A percentile compares a stretch with the other conserved stretches of the same genome.
phyloP scores from a whole-genome alignment of 2,797 vertebrate genomes.

The Synanceia verrucosa region DNA sequence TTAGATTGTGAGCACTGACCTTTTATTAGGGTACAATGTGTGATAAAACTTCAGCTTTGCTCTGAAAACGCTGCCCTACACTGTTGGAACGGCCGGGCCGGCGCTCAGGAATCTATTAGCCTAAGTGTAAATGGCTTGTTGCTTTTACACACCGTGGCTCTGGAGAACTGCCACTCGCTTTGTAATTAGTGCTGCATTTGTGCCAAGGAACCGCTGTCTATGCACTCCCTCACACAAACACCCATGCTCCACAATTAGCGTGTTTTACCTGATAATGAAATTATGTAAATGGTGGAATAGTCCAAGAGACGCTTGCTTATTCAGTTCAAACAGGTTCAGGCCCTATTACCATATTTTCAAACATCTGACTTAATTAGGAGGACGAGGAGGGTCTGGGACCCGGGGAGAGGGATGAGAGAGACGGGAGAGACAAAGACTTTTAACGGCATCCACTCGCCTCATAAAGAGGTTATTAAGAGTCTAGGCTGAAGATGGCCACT shows the following conservation, averaged over 20 bases:
- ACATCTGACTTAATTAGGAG: constrained; percentile 99
- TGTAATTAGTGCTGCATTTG: constrained; percentile 96
- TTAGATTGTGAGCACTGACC: constrained; percentile 56
- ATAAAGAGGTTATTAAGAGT: constrained; percentile 99
- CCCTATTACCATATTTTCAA: constrained; percentile 98
- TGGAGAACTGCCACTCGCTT: constrained; percentile 89
- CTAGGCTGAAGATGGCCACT: constrained; percentile 89
- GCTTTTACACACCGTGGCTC: constrained; percentile 67
- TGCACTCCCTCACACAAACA: constrained; percentile 82
- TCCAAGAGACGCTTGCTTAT: constrained; percentile 87
- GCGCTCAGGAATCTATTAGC: constrained; percentile 78
- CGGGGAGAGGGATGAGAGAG: constrained; percentile 83
- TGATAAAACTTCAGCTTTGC: constrained; percentile 67
- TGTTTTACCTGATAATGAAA: constrained; percentile 99
- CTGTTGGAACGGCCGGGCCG: constrained; percentile 57
- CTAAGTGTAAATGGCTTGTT: constrained; percentile 75
- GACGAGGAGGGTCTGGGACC: constrained; percentile 92
- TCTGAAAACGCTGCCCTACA: constrained; percentile 65
- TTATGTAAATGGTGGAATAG: constrained; percentile 92
- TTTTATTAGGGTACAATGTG: constrained; percentile 75
- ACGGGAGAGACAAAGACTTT: constrained; percentile 88
- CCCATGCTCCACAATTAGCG: constrained; percentile 92
- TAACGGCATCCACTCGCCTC: constrained; percentile 91
- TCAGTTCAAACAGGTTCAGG: constrained; percentile 87
- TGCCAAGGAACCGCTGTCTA: constrained; percentile 87